Evolutionary conservation across 2,797 vertebrate species (phyloP).

Genomic region (Benthosema pterotum): DNA sequence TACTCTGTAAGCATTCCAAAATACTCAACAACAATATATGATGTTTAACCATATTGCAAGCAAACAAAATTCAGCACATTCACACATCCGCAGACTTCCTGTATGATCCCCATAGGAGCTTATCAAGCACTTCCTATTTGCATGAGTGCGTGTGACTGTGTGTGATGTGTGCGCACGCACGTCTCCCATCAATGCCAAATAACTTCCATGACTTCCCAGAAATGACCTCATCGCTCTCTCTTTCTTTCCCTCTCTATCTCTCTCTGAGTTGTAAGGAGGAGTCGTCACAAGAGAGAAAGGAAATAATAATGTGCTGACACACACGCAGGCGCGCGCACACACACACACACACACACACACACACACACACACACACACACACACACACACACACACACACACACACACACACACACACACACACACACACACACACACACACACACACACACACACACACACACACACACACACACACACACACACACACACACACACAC

Average conservation of each 20-base stretch:
- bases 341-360: background rate
- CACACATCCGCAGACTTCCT: constrained; percentile 2
- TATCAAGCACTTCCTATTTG: constrained; percentile 26
- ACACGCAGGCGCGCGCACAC: too few species aligned
- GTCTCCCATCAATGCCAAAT: background rate
- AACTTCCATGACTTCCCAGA: background rate
- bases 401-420: background rate
- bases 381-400: background rate
- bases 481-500: background rate
- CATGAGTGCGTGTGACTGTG: background rate
- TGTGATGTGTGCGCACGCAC: too few species aligned
- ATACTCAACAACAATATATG: too few species aligned
- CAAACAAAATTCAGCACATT: constrained; percentile 1
- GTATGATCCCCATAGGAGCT: constrained; percentile 15
- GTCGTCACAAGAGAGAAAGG: constrained; percentile 17
- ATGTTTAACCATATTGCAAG: background rate
- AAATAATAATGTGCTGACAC: constrained; percentile 19
- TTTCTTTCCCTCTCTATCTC: background rate
- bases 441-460: constrained; percentile 2
- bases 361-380: background rate
- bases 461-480: background rate
- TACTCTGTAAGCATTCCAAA: too few species aligned
- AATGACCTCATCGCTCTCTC: background rate
- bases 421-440: constrained; percentile 1
- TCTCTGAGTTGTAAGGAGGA: background rate